Base-by-base conservation (phyloP, 2,888 invertebrate species). In the Crematogaster levior region DNA sequence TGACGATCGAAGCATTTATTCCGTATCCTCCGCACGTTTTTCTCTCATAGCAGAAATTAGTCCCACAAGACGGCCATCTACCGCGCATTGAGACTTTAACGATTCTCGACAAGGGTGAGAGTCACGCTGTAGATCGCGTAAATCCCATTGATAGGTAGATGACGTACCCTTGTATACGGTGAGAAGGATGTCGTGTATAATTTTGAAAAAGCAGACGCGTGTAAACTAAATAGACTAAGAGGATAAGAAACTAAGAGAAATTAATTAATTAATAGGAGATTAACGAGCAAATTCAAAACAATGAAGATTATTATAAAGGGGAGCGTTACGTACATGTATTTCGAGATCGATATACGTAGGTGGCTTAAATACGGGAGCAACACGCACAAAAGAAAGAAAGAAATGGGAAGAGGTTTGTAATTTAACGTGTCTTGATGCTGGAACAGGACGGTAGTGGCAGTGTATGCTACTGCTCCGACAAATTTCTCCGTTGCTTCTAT, bases 21-120 rank as follows among this genome's bases (percentile, higher is more conserved):
- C 75, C 48, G 65, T 73, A 68, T 82, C 81, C 81, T 51, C 79
- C 58, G 65, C 70, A 83, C 87, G 85, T 81, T 85, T 82, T 72
- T 88, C 88, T 80, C 73, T 74, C 56, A 68, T 63, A 74, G 82
- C 40, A 75, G 82, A 82, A 89, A 88, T 87, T 89, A 84, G 70
- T 85, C 77, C 81, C 79, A 46, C 74, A 63, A 85, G 82, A 72
- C 81, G 72, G 27, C 73, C 63, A 48, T 65, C 63, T 60, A 60
- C 58, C 37, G 66, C 61, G 72, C 63, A 83, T 63, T 83, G 61
- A 83, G 70, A 65, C 77, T 74, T 84, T 84, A 80, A 80, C 58
- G 58, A 10, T 80, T 34, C 40, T 60, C 68, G 43, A 68, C 48
- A 24, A 40, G 27, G 24, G n/a, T 21, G 40, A 63, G 30, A 60